A percentile compares a stretch with the other conserved stretches of the same genome.
Evolutionary conservation across 2,797 vertebrate species (phyloP).

Genomic region (Mormyrus hasselquistii): DNA sequence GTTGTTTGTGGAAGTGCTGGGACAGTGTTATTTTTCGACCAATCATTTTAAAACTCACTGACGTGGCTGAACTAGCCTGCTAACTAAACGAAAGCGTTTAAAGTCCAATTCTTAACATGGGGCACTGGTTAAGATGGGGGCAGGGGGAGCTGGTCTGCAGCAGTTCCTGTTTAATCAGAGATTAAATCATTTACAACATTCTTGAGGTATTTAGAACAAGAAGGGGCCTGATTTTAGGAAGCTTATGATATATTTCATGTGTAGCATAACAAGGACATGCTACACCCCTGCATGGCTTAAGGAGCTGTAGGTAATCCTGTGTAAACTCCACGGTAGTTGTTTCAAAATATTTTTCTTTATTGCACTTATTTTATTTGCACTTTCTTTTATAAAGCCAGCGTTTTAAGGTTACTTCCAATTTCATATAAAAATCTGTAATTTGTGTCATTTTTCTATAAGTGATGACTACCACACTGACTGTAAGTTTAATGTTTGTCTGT

Average conservation of each 20-base stretch:
- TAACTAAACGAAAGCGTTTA: slow-evolving; percentile 26
- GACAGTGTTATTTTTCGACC: background rate
- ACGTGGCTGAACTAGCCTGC: background rate
- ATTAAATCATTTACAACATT: slow-evolving; percentile 68
- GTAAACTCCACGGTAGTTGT: slow-evolving; percentile 35
- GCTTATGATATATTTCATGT: slow-evolving; percentile 62
- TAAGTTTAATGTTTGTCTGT: background rate
- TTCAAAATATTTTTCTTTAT: slow-evolving; percentile 37
- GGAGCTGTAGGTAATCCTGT: slow-evolving; percentile 44
- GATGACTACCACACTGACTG: background rate
- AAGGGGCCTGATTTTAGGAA: slow-evolving; percentile 49
- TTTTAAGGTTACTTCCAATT: background rate
- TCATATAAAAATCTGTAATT: background rate
- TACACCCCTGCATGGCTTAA: slow-evolving; percentile 30
- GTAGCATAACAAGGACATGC: slow-evolving; percentile 47
- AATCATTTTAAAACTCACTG: background rate
- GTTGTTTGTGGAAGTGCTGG: background rate
- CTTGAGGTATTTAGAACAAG: slow-evolving; percentile 57
- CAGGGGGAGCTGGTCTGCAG: slow-evolving; percentile 29
- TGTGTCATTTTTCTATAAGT: background rate
- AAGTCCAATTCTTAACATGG: background rate
- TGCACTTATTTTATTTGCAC: background rate
- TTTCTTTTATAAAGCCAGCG: background rate
- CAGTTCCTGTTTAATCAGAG: slow-evolving; percentile 55
- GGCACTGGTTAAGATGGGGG: slow-evolving; percentile 23